Percentiles rank a stretch among this genome's conserved stretches.
Conservation (phyloP, 2,797 vertebrate genomes). For the Hoplostethus mediterraneus region DNA sequence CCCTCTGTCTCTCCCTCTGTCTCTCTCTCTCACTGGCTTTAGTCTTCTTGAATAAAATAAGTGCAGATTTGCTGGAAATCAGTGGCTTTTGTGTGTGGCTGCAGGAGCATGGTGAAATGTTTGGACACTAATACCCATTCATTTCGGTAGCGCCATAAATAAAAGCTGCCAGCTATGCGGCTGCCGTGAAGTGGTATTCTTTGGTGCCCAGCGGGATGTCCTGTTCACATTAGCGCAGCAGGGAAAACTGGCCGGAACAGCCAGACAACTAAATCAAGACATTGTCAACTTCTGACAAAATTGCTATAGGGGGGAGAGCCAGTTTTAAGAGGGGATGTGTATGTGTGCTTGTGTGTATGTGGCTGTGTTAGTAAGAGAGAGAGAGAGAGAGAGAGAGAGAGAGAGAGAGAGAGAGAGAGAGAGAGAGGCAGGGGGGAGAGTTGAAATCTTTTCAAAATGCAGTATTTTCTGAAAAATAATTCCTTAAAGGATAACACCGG, state of each 20-base stretch:
- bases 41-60: constrained; percentile 99
- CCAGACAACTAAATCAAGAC: constrained; percentile 99
- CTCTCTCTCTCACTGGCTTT: constrained; percentile 73
- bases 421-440: constrained; percentile 45
- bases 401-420: constrained; percentile 46
- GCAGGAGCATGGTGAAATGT: constrained; percentile 99
- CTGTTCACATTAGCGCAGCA: constrained; percentile 99
- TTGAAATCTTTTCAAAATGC: constrained; percentile 72
- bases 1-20: constrained; percentile 48
- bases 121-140: constrained; percentile 99
- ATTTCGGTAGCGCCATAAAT: constrained; percentile 99
- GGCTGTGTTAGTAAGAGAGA: constrained; percentile 49
- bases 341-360: constrained; percentile 70
- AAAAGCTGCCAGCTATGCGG: constrained; percentile 99
- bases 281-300: constrained; percentile 99
- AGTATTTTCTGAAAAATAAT: constrained; percentile 73
- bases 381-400: constrained; percentile 72
- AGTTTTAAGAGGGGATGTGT: constrained; percentile 84
- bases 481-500: constrained; percentile 69
- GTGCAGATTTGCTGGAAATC: constrained; percentile 99
- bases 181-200: constrained; percentile 99
- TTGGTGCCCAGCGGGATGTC: constrained; percentile 97
- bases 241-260: constrained; percentile 97
- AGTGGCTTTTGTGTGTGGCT: constrained; percentile 99
- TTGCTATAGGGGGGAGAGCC: constrained; percentile 88